Evolutionary conservation across 2,113 vertebrate genomes (phyloP), one percentile per base, ranked within the genome.

Genomic region (Tylochromis polylepis): DNA sequence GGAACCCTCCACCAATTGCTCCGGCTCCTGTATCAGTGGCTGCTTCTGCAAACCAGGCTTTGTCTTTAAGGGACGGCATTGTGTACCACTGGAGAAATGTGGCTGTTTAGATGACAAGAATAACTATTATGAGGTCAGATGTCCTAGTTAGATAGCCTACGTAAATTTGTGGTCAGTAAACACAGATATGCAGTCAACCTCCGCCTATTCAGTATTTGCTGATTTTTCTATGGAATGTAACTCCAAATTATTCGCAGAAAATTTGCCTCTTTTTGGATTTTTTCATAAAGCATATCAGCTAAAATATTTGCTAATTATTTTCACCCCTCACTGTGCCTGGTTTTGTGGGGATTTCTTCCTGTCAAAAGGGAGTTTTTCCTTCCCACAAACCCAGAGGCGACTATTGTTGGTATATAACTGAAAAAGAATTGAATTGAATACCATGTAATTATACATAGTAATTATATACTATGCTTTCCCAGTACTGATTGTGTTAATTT

Each of bases 21-120:
- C 84, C 43, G 88, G 90, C 6, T 88, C 89, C 49, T 97, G 97
- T 81, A 93, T 93, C 77, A 95, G 88, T 1, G 96, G 94, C 57
- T 97, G 97, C 57, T 96, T 97, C 94, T 98, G 97, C 57, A 95
- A 96, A 85, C 94, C 94, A 18, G 97, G 97, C 6, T 97, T 95
- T 88, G 91, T 97, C 89, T 96, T 96, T 75, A 95, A 88, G 9
- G 93, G 93, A 8, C 70, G 36, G 3, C 89, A 5, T 10, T 97
- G 97, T 78, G 90, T 98, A 46, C 95, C 89, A 2, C 85, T 95
- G 34, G 95, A 97, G 8, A 93, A 93, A 84, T 98, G 97, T 86
- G 92, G 93, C 29, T 97, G 97, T 83, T 86, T 96, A 90, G 96
- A 97, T 79, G 90, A 95, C 11, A 4, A 95, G 1, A 94, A 94